Evolutionary conservation across 2,797 vertebrate species (phyloP), one percentile per base, ranked within the genome.

Genomic region (Gymnocypris eckloni): DNA sequence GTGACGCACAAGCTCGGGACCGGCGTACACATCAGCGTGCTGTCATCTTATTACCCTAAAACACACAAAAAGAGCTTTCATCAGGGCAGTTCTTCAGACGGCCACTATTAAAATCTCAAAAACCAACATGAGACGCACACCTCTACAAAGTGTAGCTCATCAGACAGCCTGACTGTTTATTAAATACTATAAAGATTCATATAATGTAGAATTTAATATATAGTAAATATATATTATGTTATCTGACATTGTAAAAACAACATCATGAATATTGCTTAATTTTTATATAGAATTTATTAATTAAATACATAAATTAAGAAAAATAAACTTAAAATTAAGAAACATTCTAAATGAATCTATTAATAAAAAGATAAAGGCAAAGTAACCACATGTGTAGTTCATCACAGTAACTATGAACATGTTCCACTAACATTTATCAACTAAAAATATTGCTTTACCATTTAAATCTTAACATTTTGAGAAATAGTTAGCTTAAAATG

Each of bases 11-110:
- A 83, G 41, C 54, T n/a, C 48, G 16, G 84, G 41, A 54, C 69
- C n/a, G n/a, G 66, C 10, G 52, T 52, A 72, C 25, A 41, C 70
- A 82, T 61, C 70, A 10, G 20, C 9, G 69, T 39, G 52, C 50
- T 59, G 66, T 61, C 70, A 52, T 61, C 15, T 50, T 69, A 52
- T 77, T 37, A 77, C 61, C 28, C 6, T n/a, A 67, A 41, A 39
- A 37, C 33, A n/a, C 22, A 73, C 73, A 77, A 61, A 84, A 84
- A 50, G 66, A 83, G 45, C 80, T 88, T 78, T 72, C 43, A 88
- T 81, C 37, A 48, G 45, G 54, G 77, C 13, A 16, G 71, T 59
- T 81, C 71, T 66, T 28, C n/a, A 79, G 75, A 71, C 13, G 50
- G 67, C 66, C 54, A 15, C 54, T 43, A 28, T 43, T 83, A 69